Evolutionary conservation across 2,797 vertebrate genomes (phyloP).

Genomic region (Spinus pinus): DNA sequence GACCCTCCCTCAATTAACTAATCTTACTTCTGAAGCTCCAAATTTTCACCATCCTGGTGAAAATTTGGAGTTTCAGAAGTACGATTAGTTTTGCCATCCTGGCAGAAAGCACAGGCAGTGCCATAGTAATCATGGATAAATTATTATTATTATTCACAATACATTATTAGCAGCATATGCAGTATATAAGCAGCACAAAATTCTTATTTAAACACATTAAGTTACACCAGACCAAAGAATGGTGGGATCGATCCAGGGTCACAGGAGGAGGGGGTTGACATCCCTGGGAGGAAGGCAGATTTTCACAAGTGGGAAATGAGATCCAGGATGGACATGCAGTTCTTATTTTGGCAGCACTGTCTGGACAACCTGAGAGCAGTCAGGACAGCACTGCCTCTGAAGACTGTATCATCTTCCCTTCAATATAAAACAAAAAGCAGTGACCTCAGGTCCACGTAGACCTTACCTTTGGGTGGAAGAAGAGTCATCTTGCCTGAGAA

Average conservation of each 20-base stretch:
- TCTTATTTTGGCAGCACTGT: not conserved
- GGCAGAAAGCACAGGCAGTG: not conserved
- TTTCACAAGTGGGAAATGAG: not conserved
- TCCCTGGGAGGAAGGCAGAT: not conserved
- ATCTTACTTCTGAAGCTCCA: not conserved
- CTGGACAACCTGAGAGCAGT: not conserved
- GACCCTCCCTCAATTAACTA: accelerated
- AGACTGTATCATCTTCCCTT: not conserved
- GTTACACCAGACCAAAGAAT: not conserved
- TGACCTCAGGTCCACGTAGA: not conserved
- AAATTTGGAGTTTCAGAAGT: too few relatives aligned
- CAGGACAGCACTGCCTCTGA: not conserved
- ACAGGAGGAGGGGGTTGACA: not conserved
- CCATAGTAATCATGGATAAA: not conserved
- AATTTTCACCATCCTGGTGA: not conserved
- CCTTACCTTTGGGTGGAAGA: not conserved
- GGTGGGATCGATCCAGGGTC: not conserved
- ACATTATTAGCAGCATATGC: not conserved
- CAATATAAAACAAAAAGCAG: not conserved
- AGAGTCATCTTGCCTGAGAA: not conserved
- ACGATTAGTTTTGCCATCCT: not conserved
- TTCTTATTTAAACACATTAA: not conserved
- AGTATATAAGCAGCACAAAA: not conserved
- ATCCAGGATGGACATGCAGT: not conserved
- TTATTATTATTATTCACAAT: not conserved